Evolutionary conservation across 2,888 invertebrate genomes (phyloP).

Genomic region (Phyllotreta cruciferae): DNA sequence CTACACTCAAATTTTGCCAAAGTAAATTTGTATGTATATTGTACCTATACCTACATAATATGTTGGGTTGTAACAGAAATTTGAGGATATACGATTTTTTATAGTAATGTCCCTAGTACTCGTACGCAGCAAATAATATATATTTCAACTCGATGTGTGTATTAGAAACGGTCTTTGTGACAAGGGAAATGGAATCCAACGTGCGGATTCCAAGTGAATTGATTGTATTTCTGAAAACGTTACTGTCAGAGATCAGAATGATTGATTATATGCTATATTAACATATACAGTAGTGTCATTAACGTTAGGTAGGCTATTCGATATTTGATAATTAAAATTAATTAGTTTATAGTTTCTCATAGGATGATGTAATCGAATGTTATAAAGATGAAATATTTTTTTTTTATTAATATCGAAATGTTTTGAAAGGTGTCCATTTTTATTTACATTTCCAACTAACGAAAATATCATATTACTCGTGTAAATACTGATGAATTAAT

Average conservation of each 20-base stretch:
- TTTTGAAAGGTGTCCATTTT: too few species aligned
- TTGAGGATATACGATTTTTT: too few species aligned
- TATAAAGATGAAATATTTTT: background rate
- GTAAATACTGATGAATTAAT: too few species aligned
- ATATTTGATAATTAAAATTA: slow-evolving; percentile 25
- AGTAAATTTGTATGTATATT: too few species aligned
- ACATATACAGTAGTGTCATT: slow-evolving; percentile 37
- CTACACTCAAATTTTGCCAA: too few species aligned
- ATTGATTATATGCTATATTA: slow-evolving; percentile 47
- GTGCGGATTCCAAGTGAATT: slow-evolving; percentile 41
- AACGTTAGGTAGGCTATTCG: slow-evolving; percentile 16
- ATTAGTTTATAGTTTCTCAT: slow-evolving; percentile 16
- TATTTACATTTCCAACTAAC: too few species aligned
- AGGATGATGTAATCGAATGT: too few species aligned
- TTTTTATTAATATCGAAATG: too few species aligned
- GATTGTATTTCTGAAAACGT: slow-evolving; percentile 44
- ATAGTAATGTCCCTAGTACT: slow-evolving; percentile 10
- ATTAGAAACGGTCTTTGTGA: slow-evolving; percentile 38
- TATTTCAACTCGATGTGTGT: slow-evolving; percentile 27
- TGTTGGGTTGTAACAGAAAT: too few species aligned
- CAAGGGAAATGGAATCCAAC: slow-evolving; percentile 44
- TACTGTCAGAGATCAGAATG: slow-evolving; percentile 45
- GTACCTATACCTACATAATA: too few species aligned
- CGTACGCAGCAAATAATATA: slow-evolving; percentile 36
- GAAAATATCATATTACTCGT: too few species aligned